Evolutionary conservation across 1,140 invertebrate species (phyloP).

Genomic region (Paraescarpia echinospica): DNA sequence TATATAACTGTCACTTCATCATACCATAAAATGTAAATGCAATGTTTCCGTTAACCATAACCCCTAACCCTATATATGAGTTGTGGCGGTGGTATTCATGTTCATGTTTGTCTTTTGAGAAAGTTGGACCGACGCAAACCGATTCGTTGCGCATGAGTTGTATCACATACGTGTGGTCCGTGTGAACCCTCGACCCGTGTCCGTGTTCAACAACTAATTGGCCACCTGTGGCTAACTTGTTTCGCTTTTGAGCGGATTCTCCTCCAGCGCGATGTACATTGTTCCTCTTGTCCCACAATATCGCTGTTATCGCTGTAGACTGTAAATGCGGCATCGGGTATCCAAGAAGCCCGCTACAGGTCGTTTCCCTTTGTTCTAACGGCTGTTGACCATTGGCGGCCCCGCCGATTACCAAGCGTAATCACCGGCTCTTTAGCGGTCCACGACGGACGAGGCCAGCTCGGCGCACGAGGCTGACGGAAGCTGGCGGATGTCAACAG

Average conservation of each 20-base stretch:
- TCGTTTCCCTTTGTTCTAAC: neutral
- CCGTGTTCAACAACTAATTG: neutral
- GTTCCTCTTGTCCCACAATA: neutral
- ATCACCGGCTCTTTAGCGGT: neutral
- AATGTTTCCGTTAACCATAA: too few relatives aligned
- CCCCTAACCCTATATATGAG: too few relatives aligned
- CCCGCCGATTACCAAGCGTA: neutral
- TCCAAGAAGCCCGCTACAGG: neutral
- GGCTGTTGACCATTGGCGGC: neutral
- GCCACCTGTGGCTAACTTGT: neutral
- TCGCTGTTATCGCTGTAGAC: neutral
- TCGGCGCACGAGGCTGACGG: neutral
- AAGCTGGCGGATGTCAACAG: neutral
- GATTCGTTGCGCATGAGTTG: neutral
- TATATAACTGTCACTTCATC: too few relatives aligned
- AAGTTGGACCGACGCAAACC: neutral
- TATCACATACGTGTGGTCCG: neutral
- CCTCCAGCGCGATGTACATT: neutral
- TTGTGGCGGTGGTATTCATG: too few relatives aligned
- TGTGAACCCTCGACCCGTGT: neutral
- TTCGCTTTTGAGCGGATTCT: neutral
- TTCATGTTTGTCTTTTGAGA: too few relatives aligned
- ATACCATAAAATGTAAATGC: too few relatives aligned
- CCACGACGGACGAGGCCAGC: too few relatives aligned
- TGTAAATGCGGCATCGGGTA: neutral